These are phyloP conservation scores for Crematogaster levior DNA, from an alignment of 2,888 invertebrate genomes.

Conservation along the genomic window DNA sequence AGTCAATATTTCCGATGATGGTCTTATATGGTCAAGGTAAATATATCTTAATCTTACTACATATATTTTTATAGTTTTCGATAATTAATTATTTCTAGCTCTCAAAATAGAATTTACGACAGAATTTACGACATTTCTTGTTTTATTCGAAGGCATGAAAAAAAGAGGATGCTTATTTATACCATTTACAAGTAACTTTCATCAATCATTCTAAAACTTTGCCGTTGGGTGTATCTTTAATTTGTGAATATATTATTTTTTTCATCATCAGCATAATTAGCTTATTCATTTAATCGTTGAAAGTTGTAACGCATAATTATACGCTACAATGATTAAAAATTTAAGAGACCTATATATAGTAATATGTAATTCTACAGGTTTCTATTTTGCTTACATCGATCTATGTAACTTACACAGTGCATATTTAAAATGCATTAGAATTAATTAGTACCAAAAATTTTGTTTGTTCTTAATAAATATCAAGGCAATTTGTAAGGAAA, in stretches of 20 bases:
- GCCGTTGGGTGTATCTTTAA: neutral
- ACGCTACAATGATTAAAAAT: neutral
- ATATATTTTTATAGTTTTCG: neutral
- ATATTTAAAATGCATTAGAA: neutral
- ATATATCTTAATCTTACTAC: no score
- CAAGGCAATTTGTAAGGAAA: neutral
- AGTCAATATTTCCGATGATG: neutral
- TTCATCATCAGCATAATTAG: neutral
- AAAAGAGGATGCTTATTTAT: neutral
- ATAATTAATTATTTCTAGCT: neutral
- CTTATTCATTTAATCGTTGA: neutral
- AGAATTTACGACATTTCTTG: neutral
- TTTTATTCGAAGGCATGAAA: neutral
- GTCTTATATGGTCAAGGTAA: no score
- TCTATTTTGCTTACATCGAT: neutral
- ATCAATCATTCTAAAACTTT: neutral
- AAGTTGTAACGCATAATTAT: neutral
- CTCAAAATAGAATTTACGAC: neutral
- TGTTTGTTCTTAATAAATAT: neutral
- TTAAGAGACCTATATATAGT: neutral
- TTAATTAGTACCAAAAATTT: neutral
- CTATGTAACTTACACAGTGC: neutral
- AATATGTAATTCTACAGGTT: neutral
- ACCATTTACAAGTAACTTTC: conserved; percentile 17
- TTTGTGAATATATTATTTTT: neutral